Evolutionary conservation across 2,888 invertebrate species (phyloP).

Genomic region (Epinotia bilunana): DNA sequence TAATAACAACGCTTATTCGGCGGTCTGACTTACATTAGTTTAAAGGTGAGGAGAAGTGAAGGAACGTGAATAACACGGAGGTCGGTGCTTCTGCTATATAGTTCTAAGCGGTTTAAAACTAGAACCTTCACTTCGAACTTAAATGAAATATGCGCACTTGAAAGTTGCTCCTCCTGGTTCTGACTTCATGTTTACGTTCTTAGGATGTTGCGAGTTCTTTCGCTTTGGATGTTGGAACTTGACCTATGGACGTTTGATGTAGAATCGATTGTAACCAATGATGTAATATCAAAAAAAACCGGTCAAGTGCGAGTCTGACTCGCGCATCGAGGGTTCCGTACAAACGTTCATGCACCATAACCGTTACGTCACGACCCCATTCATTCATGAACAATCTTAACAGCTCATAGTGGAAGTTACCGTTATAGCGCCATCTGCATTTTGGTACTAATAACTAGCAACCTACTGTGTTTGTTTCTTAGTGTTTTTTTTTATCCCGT

Average conservation of each 20-base stretch:
- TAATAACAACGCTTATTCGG: background rate
- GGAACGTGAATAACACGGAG: background rate
- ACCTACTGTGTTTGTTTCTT: no score
- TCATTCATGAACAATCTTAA: no score
- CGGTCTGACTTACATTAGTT: background rate
- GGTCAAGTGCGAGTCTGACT: no score
- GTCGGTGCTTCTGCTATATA: slow-evolving; percentile 55
- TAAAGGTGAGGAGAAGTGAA: background rate
- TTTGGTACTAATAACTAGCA: no score
- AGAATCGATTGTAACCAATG: background rate
- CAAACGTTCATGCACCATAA: no score
- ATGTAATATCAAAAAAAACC: no score
- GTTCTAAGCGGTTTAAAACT: slow-evolving; percentile 56
- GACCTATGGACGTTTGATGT: background rate
- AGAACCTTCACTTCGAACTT: slow-evolving; percentile 50
- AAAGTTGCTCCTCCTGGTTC: slow-evolving; percentile 52
- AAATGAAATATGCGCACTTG: slow-evolving; percentile 64
- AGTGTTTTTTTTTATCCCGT: no score
- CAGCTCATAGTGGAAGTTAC: no score
- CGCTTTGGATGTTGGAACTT: background rate
- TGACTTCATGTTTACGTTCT: slow-evolving; percentile 24
- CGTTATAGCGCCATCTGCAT: no score
- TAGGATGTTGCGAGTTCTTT: slow-evolving; percentile 14
- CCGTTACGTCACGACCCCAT: no score
- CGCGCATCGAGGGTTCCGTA: no score